Percentiles rank a stretch among this genome's conserved stretches.
These are phyloP conservation scores for Teleogryllus oceanicus DNA, from an alignment of 2,888 invertebrate genomes.

Conservation along the genomic window DNA sequence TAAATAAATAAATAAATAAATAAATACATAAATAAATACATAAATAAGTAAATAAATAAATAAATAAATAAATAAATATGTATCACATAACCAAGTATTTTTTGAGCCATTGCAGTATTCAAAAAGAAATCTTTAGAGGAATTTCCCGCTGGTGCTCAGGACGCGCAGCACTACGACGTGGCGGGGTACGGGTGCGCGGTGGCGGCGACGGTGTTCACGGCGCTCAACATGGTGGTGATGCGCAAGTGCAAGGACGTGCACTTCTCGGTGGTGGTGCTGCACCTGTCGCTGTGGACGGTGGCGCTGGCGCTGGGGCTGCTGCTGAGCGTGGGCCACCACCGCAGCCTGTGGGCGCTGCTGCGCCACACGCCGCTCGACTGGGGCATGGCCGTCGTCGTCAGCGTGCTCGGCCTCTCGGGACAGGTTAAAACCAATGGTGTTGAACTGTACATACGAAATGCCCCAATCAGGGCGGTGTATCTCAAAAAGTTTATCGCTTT, in stretches of 20 bases:
- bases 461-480: too few relatives aligned
- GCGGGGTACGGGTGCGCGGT: conserved; percentile 49
- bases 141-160: background rate
- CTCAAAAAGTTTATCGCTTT: too few relatives aligned
- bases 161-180: conserved; percentile 45
- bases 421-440: conserved; percentile 12
- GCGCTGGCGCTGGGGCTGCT: conserved; percentile 45
- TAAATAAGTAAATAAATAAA: too few relatives aligned
- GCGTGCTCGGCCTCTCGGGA: conserved; percentile 32
- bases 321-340: conserved; percentile 38
- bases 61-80: too few relatives aligned
- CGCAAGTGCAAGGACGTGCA: conserved; percentile 51
- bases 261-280: conserved; percentile 49
- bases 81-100: too few relatives aligned
- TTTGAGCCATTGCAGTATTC: too few relatives aligned
- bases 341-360: conserved; percentile 27
- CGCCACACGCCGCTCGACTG: conserved; percentile 45
- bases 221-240: conserved; percentile 51
- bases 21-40: too few relatives aligned
- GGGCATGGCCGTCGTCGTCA: conserved; percentile 39
- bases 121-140: too few relatives aligned
- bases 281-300: conserved; percentile 48
- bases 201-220: conserved; percentile 49
- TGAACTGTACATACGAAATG: too few relatives aligned
- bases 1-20: too few relatives aligned